A percentile compares a stretch with the other conserved stretches of the same genome.
Evolutionary conservation across 2,797 vertebrate species (phyloP).

Genomic region (Nasua narica): DNA sequence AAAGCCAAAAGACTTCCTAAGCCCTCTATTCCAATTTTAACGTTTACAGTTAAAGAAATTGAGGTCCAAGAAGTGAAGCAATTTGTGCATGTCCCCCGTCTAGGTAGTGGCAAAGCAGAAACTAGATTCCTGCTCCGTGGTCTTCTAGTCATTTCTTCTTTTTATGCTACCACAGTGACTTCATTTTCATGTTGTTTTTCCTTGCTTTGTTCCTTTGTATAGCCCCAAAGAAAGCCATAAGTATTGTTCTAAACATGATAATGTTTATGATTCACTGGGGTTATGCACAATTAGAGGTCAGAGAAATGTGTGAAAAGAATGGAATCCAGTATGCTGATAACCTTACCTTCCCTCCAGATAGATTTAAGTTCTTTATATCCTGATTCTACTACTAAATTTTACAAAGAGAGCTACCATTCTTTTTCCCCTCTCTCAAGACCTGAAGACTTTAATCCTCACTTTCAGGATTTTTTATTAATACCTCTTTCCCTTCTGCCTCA

Average conservation of each 20-base stretch:
- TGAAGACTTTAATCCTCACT: background rate
- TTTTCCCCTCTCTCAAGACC: background rate
- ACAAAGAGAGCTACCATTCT: background rate
- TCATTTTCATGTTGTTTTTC: background rate
- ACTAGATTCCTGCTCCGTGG: background rate
- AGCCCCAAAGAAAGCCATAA: background rate
- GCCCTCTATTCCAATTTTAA: background rate
- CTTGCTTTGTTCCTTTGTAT: background rate
- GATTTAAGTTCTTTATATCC: background rate
- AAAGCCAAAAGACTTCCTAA: background rate
- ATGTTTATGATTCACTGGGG: background rate
- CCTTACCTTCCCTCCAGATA: background rate
- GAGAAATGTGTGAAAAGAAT: background rate
- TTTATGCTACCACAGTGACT: background rate
- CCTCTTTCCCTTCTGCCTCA: background rate
- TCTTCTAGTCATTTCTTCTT: background rate
- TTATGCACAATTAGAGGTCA: background rate
- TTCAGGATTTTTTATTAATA: background rate
- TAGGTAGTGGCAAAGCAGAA: background rate
- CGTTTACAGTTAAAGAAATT: background rate
- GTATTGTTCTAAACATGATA: background rate
- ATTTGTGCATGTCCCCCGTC: background rate
- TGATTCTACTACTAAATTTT: background rate
- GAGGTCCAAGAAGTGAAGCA: background rate
- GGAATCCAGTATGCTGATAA: background rate